Conservation (phyloP, 1,140 invertebrate genomes). For the Anadara kagoshimensis region DNA sequence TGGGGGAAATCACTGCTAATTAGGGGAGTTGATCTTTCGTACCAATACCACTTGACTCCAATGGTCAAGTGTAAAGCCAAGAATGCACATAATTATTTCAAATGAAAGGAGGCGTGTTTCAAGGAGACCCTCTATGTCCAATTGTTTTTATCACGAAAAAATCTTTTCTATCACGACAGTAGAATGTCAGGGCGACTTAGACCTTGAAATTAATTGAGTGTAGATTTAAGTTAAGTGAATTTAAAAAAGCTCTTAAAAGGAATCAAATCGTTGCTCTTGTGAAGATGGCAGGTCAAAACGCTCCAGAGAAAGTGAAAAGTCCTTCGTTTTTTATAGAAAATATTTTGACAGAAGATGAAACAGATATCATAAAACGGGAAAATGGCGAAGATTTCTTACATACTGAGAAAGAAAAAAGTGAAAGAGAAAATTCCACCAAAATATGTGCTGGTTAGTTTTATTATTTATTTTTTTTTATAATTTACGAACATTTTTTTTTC, state of each 20-base stretch:
- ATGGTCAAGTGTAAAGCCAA: too few species aligned
- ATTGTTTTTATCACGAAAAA: conserved; percentile 26
- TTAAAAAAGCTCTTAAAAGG: background rate
- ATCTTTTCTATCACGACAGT: conserved; percentile 16
- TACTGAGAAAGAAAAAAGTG: too few species aligned
- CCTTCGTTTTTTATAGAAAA: conserved; percentile 19
- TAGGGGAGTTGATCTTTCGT: conserved; percentile 6
- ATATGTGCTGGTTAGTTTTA: too few species aligned
- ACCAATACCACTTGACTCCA: conserved; percentile 21
- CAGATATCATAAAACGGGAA: too few species aligned
- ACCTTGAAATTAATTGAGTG: background rate
- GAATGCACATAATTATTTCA: conserved; percentile 15
- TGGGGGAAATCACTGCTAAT: conserved; percentile 16
- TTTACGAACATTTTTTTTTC: too few species aligned
- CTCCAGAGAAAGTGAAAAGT: background rate
- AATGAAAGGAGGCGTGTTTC: conserved; percentile 12
- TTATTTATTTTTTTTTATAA: too few species aligned
- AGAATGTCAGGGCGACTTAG: background rate
- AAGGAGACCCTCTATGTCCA: too few species aligned
- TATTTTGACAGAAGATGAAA: conserved; percentile 11
- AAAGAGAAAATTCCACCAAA: too few species aligned
- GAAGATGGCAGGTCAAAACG: background rate
- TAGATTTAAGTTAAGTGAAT: background rate
- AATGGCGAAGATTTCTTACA: too few species aligned
- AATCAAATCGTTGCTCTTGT: background rate